Evolutionary conservation across 2,113 vertebrate genomes (phyloP).

Genomic region (Crotalus viridis): DNA sequence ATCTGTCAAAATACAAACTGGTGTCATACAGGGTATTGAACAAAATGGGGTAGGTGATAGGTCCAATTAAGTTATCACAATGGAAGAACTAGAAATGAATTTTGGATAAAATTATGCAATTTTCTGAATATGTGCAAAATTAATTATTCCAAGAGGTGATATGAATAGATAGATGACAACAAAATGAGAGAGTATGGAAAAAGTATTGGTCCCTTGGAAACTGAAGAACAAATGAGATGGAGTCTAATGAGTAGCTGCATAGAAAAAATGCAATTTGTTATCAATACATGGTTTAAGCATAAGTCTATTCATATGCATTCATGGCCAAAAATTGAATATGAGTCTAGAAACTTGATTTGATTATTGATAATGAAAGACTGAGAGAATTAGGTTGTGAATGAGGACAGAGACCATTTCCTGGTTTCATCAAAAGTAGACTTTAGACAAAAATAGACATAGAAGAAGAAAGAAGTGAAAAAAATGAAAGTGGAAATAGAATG

Average conservation of each 20-base stretch:
- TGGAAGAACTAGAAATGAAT: neutral
- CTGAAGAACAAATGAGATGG: neutral
- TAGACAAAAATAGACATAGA: too few species aligned
- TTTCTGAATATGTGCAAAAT: neutral
- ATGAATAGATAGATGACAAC: neutral
- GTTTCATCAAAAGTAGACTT: too few species aligned
- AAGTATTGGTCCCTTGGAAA: neutral
- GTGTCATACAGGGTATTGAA: neutral
- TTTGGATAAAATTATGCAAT: neutral
- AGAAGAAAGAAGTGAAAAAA: too few species aligned
- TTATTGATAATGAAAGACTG: too few species aligned
- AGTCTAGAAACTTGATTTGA: neutral
- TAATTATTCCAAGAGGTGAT: neutral
- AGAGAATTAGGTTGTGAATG: too few species aligned
- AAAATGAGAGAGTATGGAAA: neutral
- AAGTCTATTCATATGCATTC: neutral
- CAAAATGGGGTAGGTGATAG: neutral
- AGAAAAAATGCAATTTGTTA: neutral
- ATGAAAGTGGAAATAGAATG: too few species aligned
- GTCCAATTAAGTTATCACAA: neutral
- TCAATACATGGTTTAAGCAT: neutral
- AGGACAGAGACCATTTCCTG: too few species aligned
- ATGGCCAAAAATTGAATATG: neutral
- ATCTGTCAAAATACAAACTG: neutral
- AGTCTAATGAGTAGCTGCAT: neutral